Conservation (phyloP, 1,140 invertebrate genomes). For the Pomacea maculata region DNA sequence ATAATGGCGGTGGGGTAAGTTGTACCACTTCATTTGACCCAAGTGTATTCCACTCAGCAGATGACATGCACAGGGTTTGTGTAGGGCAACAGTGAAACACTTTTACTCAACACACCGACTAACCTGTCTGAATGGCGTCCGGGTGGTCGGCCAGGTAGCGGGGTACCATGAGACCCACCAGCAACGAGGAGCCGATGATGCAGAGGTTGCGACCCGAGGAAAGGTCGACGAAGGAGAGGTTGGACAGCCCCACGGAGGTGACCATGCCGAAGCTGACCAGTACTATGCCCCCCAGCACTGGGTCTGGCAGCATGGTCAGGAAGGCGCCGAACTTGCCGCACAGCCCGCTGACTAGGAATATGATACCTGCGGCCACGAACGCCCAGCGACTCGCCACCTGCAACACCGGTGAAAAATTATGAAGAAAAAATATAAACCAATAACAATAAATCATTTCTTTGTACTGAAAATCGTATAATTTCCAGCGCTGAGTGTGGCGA, state of each 20-base stretch:
- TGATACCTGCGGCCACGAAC: slow-evolving; percentile 76
- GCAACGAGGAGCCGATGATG: slow-evolving; percentile 65
- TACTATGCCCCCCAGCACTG: slow-evolving; percentile 75
- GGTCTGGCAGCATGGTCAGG: slow-evolving; percentile 87
- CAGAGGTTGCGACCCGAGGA: slow-evolving; percentile 62
- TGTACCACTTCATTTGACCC: too few species aligned
- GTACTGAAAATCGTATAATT: too few species aligned
- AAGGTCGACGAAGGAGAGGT: slow-evolving; percentile 60
- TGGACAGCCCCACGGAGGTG: slow-evolving; percentile 62
- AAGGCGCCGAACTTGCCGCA: slow-evolving; percentile 84
- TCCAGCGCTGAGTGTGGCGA: too few species aligned
- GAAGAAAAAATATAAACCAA: too few species aligned
- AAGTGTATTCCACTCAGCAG: too few species aligned
- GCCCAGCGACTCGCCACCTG: slow-evolving; percentile 54
- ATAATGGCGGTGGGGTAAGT: too few species aligned
- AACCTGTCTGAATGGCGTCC: slow-evolving; percentile 76
- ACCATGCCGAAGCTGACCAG: slow-evolving; percentile 64
- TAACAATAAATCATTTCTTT: too few species aligned
- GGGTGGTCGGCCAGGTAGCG: slow-evolving; percentile 73
- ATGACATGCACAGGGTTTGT: too few species aligned
- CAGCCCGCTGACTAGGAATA: slow-evolving; percentile 76
- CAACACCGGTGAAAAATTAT: neutral
- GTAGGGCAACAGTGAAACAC: too few species aligned
- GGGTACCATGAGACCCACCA: slow-evolving; percentile 65
- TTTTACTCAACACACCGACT: too few species aligned